Evolutionary conservation across 92 coral and sea anemone genomes (phyloP).

Genomic region (Epizoanthus illoricatus): DNA sequence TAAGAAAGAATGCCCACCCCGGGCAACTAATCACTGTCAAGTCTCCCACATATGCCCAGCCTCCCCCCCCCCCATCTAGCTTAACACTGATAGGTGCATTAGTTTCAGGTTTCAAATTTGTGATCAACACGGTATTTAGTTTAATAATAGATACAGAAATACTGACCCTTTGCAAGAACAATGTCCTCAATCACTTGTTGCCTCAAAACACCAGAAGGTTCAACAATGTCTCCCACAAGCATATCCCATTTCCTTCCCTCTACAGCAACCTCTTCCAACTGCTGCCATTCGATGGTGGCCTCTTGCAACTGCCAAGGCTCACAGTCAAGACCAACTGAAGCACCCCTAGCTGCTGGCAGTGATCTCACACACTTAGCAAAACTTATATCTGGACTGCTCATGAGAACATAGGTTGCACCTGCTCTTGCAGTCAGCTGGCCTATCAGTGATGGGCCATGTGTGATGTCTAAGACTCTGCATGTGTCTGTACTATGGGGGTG

Average conservation of each 20-base stretch:
- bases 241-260: slow-evolving; percentile 70
- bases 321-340: slow-evolving; percentile 48
- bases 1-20: no score
- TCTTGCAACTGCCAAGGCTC: slow-evolving; percentile 70
- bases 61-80: no score
- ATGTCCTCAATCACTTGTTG: slow-evolving; percentile 87
- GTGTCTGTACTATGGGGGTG: neutral
- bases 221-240: slow-evolving; percentile 78
- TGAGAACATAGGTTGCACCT: slow-evolving; percentile 52
- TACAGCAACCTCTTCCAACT: slow-evolving; percentile 74
- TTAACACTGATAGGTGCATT: no score
- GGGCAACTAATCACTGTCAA: no score
- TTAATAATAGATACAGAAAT: no score
- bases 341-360: slow-evolving; percentile 38
- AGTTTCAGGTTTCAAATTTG: no score
- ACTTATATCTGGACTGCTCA: slow-evolving; percentile 50
- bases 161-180: slow-evolving; percentile 68
- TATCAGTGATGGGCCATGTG: slow-evolving; percentile 63
- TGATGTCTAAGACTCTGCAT: slow-evolving; percentile 23
- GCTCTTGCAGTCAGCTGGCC: slow-evolving; percentile 62
- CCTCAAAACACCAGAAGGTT: slow-evolving; percentile 86
- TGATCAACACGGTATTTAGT: no score
- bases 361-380: slow-evolving; percentile 45
- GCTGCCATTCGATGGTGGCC: slow-evolving; percentile 36
- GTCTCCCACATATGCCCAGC: no score